These are phyloP conservation scores for Chrysolina americana DNA, from an alignment of 2,888 invertebrate genomes.

Conservation along the genomic window DNA sequence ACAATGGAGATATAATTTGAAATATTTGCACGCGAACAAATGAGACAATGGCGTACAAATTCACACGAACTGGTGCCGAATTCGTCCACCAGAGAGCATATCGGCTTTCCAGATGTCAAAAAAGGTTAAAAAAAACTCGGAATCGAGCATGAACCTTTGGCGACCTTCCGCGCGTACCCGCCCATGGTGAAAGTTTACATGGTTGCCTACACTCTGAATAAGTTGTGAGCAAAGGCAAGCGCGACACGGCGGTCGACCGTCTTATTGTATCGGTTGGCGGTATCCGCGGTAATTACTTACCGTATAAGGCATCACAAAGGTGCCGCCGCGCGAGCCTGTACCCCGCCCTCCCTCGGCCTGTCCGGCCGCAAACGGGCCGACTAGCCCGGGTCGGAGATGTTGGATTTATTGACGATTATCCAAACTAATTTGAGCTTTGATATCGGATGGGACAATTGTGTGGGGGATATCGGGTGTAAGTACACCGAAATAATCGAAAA, in stretches of 20 bases:
- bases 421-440: slow-evolving; percentile 16
- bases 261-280: slow-evolving; percentile 63
- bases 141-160: neutral
- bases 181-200: slow-evolving; percentile 26
- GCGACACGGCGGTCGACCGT: slow-evolving; percentile 58
- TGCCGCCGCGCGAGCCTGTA: slow-evolving; percentile 66
- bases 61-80: no score
- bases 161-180: slow-evolving; percentile 5
- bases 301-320: slow-evolving; percentile 68
- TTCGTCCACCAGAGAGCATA: no score
- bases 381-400: slow-evolving; percentile 53
- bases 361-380: slow-evolving; percentile 63
- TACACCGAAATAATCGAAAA: slow-evolving; percentile 14
- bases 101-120: neutral
- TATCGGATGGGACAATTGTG: slow-evolving; percentile 7
- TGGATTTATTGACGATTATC: slow-evolving; percentile 34
- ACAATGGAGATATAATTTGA: no score
- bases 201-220: slow-evolving; percentile 34
- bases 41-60: no score
- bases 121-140: neutral
- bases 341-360: slow-evolving; percentile 56
- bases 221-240: slow-evolving; percentile 56
- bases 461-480: neutral
- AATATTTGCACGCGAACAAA: no score
- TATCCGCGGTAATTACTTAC: slow-evolving; percentile 68